Percentiles rank a stretch among this genome's conserved stretches.
Conservation (phyloP, 2,113 vertebrate species). For the Seriola aureovittata region DNA sequence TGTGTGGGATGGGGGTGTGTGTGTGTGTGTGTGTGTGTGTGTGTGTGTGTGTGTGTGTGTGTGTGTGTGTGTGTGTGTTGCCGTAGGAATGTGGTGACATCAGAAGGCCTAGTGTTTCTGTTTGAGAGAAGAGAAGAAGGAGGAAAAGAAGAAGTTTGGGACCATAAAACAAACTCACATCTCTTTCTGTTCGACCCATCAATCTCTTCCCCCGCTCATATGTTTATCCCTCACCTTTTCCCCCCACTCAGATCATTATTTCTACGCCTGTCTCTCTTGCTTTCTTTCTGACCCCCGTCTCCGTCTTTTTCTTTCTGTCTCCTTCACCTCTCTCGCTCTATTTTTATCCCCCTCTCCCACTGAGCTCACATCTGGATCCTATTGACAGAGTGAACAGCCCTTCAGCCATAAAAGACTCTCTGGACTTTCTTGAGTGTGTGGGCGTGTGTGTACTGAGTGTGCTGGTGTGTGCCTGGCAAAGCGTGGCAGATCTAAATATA, state of each 20-base stretch:
- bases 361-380: constrained; percentile 82
- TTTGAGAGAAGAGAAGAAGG: constrained; percentile 29
- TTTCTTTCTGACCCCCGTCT: constrained; percentile 40
- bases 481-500: constrained; percentile 49
- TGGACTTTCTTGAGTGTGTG: constrained; percentile 36
- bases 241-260: constrained; percentile 29
- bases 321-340: constrained; percentile 70
- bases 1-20: constrained; percentile 22
- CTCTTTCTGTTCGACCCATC: constrained; percentile 26
- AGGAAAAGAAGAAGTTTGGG: constrained; percentile 28
- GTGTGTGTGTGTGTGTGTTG: constrained; percentile 45
- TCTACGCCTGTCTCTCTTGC: constrained; percentile 23
- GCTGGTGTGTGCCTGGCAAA: constrained; percentile 36
- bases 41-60: constrained; percentile 15
- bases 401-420: constrained; percentile 74
- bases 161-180: constrained; percentile 36
- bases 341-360: constrained; percentile 77
- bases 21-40: constrained; percentile 36
- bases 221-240: neutral
- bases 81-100: constrained; percentile 76
- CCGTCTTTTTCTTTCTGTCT: constrained; percentile 49
- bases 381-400: constrained; percentile 77
- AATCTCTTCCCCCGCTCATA: neutral
- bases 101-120: constrained; percentile 63
- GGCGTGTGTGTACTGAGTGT: constrained; percentile 5